Evolutionary conservation across 2,113 vertebrate species (phyloP), one percentile per base, ranked within the genome.

Genomic region (Ancistrus triradiatus): DNA sequence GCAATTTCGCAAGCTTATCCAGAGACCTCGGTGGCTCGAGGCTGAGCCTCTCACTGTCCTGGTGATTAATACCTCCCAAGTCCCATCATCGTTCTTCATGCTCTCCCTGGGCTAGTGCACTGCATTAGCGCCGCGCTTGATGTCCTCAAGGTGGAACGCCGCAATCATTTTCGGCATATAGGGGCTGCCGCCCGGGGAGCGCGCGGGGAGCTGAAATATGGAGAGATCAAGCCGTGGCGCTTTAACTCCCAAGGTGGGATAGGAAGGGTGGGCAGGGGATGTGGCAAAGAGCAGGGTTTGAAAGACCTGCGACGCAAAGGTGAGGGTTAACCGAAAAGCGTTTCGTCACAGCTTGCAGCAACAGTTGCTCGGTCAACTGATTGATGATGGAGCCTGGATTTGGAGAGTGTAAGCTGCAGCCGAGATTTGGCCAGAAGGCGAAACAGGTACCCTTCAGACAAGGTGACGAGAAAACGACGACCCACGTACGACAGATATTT

Each of bases 41-140:
- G 72, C 60, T 66, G 61, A 60, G 55, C 43, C 61, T 49, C 61
- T 74, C 72, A 57, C 72, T 74, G 72, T 74, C 72, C 55, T 55
- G 43, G 72, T 74, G 72, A 69, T 74, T 74, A 74, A 74, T 74
- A 74, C 72, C 66, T 66, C 66, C 68, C 61, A 69, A 65, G 66
- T 57, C 66, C 61, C 50, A 61, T 74, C 72, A 74, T 74, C 49
- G 56, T 69, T 74, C 72, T 69, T 69, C 72, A 43, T 50, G 72
- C 49, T 74, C 61, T 66, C 68, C 49, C 47, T 48, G 61, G 63
- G 33, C 61, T 60, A 52, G 49, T 63, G 72, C 56, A 69, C 72
- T 69, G 63, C 72, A 74, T 74, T 74, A 74, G 59, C 33, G 43
- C 61, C 59, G 64, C 44, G 49, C 64, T 74, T 38, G 66, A 69